Percentiles rank a stretch among this genome's conserved stretches.
These are phyloP conservation scores for Drosophila acutilabella DNA, from an alignment of 2,888 invertebrate genomes.

Conservation along the genomic window DNA sequence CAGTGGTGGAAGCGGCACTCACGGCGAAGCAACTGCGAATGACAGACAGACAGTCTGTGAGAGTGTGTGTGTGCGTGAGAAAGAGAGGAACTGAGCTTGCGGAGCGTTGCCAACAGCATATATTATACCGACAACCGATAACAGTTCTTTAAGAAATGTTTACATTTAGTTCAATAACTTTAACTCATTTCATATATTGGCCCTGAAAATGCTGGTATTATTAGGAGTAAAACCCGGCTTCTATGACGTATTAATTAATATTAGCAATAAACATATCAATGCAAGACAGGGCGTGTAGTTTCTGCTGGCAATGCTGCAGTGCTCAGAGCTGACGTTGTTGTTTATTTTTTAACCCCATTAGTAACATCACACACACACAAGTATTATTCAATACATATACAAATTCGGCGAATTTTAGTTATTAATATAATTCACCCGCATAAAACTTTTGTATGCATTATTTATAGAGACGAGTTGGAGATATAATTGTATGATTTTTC, in stretches of 20 bases:
- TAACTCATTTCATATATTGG: neutral
- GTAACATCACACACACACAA: constrained; percentile 30
- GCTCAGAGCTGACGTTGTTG: constrained; percentile 60
- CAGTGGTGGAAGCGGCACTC: constrained; percentile 50
- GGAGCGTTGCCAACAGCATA: constrained; percentile 63
- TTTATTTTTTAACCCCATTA: constrained; percentile 67
- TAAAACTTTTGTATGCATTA: neutral
- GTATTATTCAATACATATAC: constrained; percentile 19
- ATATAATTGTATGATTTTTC: neutral
- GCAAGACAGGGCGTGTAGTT: constrained; percentile 50
- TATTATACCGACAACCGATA: constrained; percentile 28
- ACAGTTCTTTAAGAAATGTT: constrained; percentile 12
- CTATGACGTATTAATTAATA: neutral
- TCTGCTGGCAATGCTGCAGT: constrained; percentile 67
- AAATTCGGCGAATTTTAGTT: constrained; percentile 37
- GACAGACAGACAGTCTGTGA: constrained; percentile 33
- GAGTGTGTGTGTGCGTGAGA: constrained; percentile 36
- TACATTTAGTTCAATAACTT: neutral
- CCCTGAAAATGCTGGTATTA: neutral
- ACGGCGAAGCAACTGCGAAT: constrained; percentile 60
- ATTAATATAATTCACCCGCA: neutral
- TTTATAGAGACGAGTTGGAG: neutral
- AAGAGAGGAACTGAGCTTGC: constrained; percentile 30
- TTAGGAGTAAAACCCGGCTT: neutral
- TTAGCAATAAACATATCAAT: neutral